A percentile compares a stretch with the other conserved stretches of the same genome.
Evolutionary conservation across 2,888 invertebrate genomes (phyloP).

Genomic region (Ochropleura leucogaster): DNA sequence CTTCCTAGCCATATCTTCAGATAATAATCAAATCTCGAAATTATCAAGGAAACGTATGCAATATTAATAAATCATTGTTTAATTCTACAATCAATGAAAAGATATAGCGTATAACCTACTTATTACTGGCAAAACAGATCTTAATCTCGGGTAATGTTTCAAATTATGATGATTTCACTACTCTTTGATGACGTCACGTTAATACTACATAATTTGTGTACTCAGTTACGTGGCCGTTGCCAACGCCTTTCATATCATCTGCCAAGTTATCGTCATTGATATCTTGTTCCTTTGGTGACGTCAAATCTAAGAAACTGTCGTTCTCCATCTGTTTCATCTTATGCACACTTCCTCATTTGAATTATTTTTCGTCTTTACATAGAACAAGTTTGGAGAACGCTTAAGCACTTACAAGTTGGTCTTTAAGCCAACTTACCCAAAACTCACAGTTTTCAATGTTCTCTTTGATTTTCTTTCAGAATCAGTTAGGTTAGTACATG

Average conservation of each 20-base stretch:
- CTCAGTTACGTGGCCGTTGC: constrained; percentile 34
- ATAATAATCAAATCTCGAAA: constrained; percentile 43
- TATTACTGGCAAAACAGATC: constrained; percentile 33
- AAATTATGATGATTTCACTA: constrained; percentile 37
- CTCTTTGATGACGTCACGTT: constrained; percentile 22
- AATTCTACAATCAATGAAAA: constrained; percentile 28
- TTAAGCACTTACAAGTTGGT: not conserved
- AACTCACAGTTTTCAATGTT: not conserved
- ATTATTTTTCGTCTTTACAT: not conserved
- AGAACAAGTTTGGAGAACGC: not conserved
- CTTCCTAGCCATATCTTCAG: constrained; percentile 21
- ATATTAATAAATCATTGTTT: constrained; percentile 30
- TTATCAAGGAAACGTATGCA: constrained; percentile 25
- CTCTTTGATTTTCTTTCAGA: not conserved
- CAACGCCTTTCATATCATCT: constrained; percentile 29
- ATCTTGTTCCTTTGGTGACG: constrained; percentile 35
- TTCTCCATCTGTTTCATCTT: not conserved
- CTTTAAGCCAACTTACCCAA: no score
- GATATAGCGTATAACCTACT: constrained; percentile 22
- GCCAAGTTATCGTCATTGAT: constrained; percentile 26
- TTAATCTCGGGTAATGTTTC: constrained; percentile 28
- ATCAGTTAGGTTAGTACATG: not conserved
- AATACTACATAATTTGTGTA: constrained; percentile 11
- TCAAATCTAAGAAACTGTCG: not conserved
- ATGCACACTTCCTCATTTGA: not conserved